Percentiles rank a stretch among this genome's conserved stretches.
phyloP scores from a whole-genome alignment of 2,113 vertebrate species.

The Paraplagusia blochii region DNA sequence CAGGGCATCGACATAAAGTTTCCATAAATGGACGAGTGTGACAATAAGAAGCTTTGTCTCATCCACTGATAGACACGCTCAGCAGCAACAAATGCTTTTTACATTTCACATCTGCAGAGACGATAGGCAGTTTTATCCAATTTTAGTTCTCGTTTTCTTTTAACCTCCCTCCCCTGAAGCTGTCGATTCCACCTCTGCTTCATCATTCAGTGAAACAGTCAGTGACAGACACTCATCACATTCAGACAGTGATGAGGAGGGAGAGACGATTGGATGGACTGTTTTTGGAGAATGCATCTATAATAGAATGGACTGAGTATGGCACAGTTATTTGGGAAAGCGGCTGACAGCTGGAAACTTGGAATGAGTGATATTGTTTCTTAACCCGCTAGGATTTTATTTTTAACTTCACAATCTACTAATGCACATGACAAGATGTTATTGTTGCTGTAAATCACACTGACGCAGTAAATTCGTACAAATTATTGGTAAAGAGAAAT shows the following conservation, averaged over 20 bases:
- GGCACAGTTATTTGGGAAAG: constrained; percentile 7
- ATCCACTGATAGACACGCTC: constrained; percentile 5
- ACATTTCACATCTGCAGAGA: constrained; percentile 22
- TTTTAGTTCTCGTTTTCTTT: constrained; percentile 30
- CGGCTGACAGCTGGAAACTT: background rate
- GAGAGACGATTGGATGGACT: background rate
- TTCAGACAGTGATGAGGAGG: constrained; percentile 2
- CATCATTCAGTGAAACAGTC: constrained; percentile 5
- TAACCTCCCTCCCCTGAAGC: background rate
- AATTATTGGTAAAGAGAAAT: too few species aligned
- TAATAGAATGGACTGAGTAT: constrained; percentile 3
- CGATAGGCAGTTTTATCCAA: constrained; percentile 27
- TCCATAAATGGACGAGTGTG: constrained; percentile 63
- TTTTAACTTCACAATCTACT: constrained; percentile 2
- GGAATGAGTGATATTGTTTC: too few species aligned
- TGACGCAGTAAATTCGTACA: too few species aligned
- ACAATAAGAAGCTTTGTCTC: constrained; percentile 61
- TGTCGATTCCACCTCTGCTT: background rate
- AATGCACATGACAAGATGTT: too few species aligned
- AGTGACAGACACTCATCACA: background rate
- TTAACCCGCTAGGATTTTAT: constrained; percentile 43
- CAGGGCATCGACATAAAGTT: constrained; percentile 49
- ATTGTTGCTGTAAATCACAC: too few species aligned
- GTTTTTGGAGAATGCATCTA: background rate
- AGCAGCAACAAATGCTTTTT: background rate